These are phyloP conservation scores for Parazoanthus darwini DNA, from an alignment of 92 coral and sea anemone genomes.

Conservation along the genomic window DNA sequence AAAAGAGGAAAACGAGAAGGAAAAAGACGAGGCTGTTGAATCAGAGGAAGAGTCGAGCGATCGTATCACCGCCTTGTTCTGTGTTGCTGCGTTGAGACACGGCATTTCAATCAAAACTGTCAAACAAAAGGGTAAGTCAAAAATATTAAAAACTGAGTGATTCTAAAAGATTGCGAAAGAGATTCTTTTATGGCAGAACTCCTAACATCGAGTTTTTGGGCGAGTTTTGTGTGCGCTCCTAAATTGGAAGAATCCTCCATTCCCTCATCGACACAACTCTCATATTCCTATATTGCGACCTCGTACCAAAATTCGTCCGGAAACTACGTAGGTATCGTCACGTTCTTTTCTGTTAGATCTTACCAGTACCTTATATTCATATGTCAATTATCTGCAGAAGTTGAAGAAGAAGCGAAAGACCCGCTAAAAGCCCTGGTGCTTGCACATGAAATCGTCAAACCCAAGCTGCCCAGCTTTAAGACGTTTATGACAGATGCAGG, in stretches of 20 bases:
- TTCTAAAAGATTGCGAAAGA: too few species aligned
- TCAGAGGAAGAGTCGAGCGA: conserved; percentile 17
- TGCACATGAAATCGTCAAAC: conserved; percentile 21
- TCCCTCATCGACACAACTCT: neutral
- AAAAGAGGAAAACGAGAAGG: conserved; percentile 31
- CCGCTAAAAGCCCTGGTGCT: conserved; percentile 22
- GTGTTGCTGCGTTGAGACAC: conserved; percentile 40
- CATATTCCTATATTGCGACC: neutral
- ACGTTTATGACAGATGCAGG: conserved; percentile 12
- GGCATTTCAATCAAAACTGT: conserved; percentile 31
- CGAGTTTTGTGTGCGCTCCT: neutral
- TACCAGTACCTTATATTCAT: neutral
- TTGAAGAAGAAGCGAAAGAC: conserved; percentile 36
- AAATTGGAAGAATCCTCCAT: neutral
- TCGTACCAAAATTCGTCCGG: neutral
- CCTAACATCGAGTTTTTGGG: neutral
- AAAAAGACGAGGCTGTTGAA: conserved; percentile 30
- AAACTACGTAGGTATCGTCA: neutral
- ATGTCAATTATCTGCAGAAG: neutral
- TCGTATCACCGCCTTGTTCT: conserved; percentile 14
- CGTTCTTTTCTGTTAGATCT: neutral
- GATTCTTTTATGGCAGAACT: neutral
- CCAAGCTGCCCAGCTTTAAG: conserved; percentile 20
- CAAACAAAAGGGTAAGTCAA: conserved; percentile 30
- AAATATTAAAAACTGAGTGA: too few species aligned